Base-by-base conservation (phyloP, 2,888 invertebrate genomes). In the Hetaerina titia region DNA sequence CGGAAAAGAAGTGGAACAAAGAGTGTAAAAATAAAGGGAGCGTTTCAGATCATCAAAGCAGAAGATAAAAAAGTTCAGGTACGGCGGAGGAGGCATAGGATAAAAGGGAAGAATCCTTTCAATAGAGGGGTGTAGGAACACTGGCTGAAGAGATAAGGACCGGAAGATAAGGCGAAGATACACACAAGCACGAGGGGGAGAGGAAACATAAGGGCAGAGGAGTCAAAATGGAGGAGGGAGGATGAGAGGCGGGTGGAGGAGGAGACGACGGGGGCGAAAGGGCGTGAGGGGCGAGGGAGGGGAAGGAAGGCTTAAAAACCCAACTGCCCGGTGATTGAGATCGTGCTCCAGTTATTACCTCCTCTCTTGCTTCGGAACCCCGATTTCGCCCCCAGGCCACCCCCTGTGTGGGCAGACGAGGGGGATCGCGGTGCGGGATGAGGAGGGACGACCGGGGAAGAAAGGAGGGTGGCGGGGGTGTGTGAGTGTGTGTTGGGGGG, bases 301-400 rank as follows among this genome's bases (percentile, higher is more conserved):
- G n/a, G 57, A 57, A 31, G 2, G 60, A n/a, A 60, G 90, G n/a
- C 89, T 89, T 89, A 69, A 90, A 90, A 69, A 90, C 64, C 64
- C 63, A 31, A 64, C 64, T 90, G 90, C 13, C 90, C 90, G 31
- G 90, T 90, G 90, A 90, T 90, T 90, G 92, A 69, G 92, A 92
- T 92, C 69, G 92, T 92, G 92, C 69, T 92, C 92, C 92, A 74
- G 92, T 92, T 92, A 92, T 92, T 92, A 92, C 90, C 45, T 69
- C 58, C 63, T 64, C 22, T 64, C n/a, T 81, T 31, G 25, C 31
- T 11, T 31, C 25, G 25, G 25, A 5, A 69, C 19, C 90, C 69
- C 74, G 7, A 7, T 7, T 31, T 81, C 64, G 74, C 92, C 92
- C 57, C n/a, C 56, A 13, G 92, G 92, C 92, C 45, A 45, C 64